A percentile compares a stretch with the other conserved stretches of the same genome.
Conservation (phyloP, 2,888 invertebrate genomes). For the Rapana venosa region DNA sequence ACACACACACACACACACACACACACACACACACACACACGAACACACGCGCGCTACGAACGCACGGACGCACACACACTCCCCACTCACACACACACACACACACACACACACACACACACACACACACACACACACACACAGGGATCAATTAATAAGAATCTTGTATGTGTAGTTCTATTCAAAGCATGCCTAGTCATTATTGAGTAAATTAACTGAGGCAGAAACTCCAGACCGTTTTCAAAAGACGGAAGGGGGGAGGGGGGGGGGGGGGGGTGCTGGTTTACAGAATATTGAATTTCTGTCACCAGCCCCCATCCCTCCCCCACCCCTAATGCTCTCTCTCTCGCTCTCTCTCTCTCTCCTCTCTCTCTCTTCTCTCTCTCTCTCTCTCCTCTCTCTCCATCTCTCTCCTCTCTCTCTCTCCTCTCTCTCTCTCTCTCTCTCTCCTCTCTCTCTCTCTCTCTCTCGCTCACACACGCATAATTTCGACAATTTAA, state of each 20-base stretch:
- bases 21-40: slow-evolving; percentile 1
- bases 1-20: not conserved
- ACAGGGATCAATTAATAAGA: not conserved
- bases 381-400: not conserved
- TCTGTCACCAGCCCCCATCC: not conserved
- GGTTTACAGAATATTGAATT: too few species aligned
- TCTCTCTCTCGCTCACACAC: too few species aligned
- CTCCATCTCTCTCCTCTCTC: not conserved
- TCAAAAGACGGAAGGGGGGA: too few species aligned
- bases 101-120: not conserved
- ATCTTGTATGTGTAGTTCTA: too few species aligned
- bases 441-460: not conserved
- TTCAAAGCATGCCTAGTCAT: too few species aligned
- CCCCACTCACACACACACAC: not conserved
- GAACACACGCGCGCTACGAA: not conserved
- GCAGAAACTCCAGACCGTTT: too few species aligned
- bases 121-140: not conserved
- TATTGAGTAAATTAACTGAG: too few species aligned
- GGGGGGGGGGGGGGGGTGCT: too few species aligned
- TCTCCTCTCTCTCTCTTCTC: not conserved
- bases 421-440: not conserved
- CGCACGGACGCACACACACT: not conserved
- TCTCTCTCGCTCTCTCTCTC: not conserved
- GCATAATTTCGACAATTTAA: too few species aligned
- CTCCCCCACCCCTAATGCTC: not conserved